Base-by-base conservation (phyloP, 2,888 invertebrate species). In the Spialia ferax region DNA sequence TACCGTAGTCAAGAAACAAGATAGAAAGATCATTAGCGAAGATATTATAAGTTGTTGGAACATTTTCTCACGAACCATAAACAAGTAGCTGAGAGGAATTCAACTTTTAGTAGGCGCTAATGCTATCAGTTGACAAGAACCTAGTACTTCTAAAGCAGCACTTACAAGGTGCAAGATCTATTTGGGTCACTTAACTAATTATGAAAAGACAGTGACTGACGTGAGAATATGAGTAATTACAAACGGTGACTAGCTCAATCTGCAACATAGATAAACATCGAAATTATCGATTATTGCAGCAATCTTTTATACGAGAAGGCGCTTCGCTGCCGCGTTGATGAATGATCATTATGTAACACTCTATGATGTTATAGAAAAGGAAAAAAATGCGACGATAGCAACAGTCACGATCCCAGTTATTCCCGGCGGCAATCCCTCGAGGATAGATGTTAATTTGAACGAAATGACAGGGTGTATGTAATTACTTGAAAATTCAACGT, bases 221-320 rank as follows among this genome's bases (percentile, higher is more conserved):
- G 80, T 84, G 86, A 78, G 83, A 86, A 85, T 74, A 75, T 75
- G 74, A 75, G 77, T 82, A 85, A 87, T 87, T 85, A 87, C 77
- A 77, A 76, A 78, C 72, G 73, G 78, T 78, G 81, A 78, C 82
- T 81, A 74, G 79, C 70, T 75, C 74, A 70, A 80, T 83, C 74
- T 60, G 54, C 35, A 54, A 29, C 22, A 45, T 26, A 67, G 67
- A 67, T 67, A 67, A 67, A 61, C 67, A 67, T 67, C 61, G 54
- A 61, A 55, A 13, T 32, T 61, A 67, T 67, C 67, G 67, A 61
- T 67, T 61, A 67, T 67, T 67, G 67, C 67, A 61, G 61, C 54
- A 55, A 61, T 63, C 68, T 63, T 68, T 63, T 38, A 50, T 45
- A 63, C 38, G 45, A 62, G 20, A 52, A 73, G 76, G 73, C 67